Percentiles rank a stretch among this genome's conserved stretches.
phyloP scores from a whole-genome alignment of 2,797 vertebrate genomes.

The Adelosebastes latens region DNA sequence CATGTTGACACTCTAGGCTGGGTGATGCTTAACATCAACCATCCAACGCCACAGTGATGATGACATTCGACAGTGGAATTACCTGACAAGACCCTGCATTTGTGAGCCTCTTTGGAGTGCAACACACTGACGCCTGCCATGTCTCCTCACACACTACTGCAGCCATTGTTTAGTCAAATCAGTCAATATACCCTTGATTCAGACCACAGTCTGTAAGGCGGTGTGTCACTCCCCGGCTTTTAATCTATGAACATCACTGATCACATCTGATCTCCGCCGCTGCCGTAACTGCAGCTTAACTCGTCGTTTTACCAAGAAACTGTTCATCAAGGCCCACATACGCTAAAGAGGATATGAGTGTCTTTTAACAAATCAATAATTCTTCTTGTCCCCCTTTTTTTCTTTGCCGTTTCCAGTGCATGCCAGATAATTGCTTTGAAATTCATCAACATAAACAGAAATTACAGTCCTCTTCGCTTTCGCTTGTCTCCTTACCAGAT shows the following conservation, averaged over 20 bases:
- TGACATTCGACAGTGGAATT: constrained; percentile 38
- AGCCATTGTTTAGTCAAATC: constrained; percentile 39
- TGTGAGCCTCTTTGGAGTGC: constrained; percentile 37
- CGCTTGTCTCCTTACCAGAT: constrained; percentile 82
- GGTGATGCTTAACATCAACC: constrained; percentile 60
- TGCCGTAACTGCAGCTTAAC: constrained; percentile 50
- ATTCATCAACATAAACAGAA: constrained; percentile 84
- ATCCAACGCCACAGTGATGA: constrained; percentile 15
- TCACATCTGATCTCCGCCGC: constrained; percentile 52
- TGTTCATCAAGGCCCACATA: constrained; percentile 78
- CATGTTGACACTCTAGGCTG: constrained; percentile 52
- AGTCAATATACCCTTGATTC: constrained; percentile 33
- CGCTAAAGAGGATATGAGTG: constrained; percentile 82
- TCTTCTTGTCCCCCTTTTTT: constrained; percentile 53
- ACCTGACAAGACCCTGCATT: constrained; percentile 42
- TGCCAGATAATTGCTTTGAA: constrained; percentile 88
- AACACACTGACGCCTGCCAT: constrained; percentile 47
- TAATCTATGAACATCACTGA: constrained; percentile 54
- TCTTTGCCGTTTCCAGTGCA: constrained; percentile 82
- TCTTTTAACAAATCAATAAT: constrained; percentile 79
- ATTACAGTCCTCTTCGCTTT: constrained; percentile 83
- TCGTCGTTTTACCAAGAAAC: constrained; percentile 61
- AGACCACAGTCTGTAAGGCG: constrained; percentile 30
- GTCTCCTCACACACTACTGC: constrained; percentile 47
- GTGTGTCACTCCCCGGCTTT: constrained; percentile 38